Base-by-base conservation (phyloP, 1,140 invertebrate genomes). In the Pristionchus pacificus region DNA sequence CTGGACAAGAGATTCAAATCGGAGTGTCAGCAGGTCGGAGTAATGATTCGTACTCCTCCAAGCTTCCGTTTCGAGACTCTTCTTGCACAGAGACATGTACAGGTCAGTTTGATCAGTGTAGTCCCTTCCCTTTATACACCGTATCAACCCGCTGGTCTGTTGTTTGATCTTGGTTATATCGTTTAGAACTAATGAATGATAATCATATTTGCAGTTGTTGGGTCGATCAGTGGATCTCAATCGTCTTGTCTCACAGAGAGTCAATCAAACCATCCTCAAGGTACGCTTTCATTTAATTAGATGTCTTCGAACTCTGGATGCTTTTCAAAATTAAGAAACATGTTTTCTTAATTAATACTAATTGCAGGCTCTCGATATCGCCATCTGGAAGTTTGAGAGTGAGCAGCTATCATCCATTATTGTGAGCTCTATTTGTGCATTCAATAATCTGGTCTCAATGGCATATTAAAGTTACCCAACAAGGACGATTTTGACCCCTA, bases 321-420 rank as follows among this genome's bases (percentile, higher is more conserved):
- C n/a, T n/a, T n/a, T n/a, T n/a, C n/a, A n/a, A n/a, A n/a, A n/a
- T n/a, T n/a, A n/a, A n/a, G n/a, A n/a, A n/a, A n/a, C n/a, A n/a
- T n/a, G n/a, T n/a, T n/a, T n/a, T n/a, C n/a, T n/a, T n/a, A n/a
- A n/a, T n/a, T n/a, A n/a, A n/a, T n/a, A n/a, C n/a, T n/a, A n/a
- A n/a, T n/a, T n/a, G n/a, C n/a, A n/a, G n/a, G 93, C 93, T 31
- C 86, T 99, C 24, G 94, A 97, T 85, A 88, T 94, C 57, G 95
- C 95, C 0, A 94, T 98, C 58, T 74, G 91, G 69, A 92, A 94
- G 84, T 98, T 98, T 86, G 95, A 98, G 87, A 91, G 90, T 31
- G 92, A 93, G 2, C 94, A 97, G 84, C 91, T 99, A n/a, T 97
- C 95, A 6, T 94, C 93, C 10, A 91, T 98, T 80, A 91, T 98